A percentile compares a stretch with the other conserved stretches of the same genome.
Evolutionary conservation across 92 coral and sea anemone genomes (phyloP).

Genomic region (Diadumene lineata): DNA sequence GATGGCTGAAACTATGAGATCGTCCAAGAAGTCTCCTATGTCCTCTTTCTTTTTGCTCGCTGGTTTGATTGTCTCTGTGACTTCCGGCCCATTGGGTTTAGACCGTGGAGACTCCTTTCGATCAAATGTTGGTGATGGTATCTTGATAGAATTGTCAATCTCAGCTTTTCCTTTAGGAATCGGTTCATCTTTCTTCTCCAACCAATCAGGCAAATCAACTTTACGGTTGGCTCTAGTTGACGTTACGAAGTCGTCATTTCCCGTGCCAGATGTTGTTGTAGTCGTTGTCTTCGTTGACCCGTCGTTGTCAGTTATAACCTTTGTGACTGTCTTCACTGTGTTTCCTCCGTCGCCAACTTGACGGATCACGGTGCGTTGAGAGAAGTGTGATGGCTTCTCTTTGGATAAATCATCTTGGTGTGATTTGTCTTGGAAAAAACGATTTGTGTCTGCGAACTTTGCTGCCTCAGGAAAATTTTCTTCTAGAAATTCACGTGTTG

Average conservation of each 20-base stretch:
- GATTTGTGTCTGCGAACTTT: background rate
- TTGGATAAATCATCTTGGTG: background rate
- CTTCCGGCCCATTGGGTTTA: slow-evolving; percentile 18
- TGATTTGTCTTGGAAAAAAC: background rate
- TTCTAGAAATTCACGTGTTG: slow-evolving; percentile 18
- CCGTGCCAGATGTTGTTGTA: slow-evolving; percentile 15
- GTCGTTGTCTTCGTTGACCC: slow-evolving; percentile 18
- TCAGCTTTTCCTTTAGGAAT: slow-evolving; percentile 11
- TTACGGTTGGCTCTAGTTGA: background rate
- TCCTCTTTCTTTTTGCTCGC: slow-evolving; percentile 10
- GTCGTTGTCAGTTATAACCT: slow-evolving; percentile 12
- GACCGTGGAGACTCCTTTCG: slow-evolving; percentile 2
- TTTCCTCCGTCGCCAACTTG: slow-evolving; percentile 20
- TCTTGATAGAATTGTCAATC: slow-evolving; percentile 23
- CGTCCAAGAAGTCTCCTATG: slow-evolving; percentile 5
- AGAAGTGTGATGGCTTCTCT: slow-evolving; percentile 8
- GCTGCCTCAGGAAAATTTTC: slow-evolving; percentile 17
- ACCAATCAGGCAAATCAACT: slow-evolving; percentile 23
- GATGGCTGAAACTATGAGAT: background rate
- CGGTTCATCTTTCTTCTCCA: background rate
- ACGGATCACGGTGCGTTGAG: slow-evolving; percentile 15
- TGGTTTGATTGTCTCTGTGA: slow-evolving; percentile 14
- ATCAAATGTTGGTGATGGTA: slow-evolving; percentile 16
- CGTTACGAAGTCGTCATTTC: background rate
- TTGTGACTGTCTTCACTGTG: slow-evolving; percentile 23